Evolutionary conservation across 2,888 invertebrate species (phyloP).

Genomic region (Platypus cylindrus): DNA sequence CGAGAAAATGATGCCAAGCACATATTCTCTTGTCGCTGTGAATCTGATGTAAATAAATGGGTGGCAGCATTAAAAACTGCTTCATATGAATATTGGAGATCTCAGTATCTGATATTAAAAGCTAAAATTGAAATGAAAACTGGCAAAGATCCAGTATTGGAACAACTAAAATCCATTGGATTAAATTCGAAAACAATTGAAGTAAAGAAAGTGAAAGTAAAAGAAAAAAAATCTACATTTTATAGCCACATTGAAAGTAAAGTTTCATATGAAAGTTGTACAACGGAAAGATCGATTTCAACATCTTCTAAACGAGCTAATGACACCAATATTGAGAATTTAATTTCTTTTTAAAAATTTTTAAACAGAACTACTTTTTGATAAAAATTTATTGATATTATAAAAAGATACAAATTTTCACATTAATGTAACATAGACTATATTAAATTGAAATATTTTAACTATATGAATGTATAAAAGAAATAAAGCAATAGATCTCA

Average conservation of each 20-base stretch:
- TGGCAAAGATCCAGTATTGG: constrained; percentile 43
- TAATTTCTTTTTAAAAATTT: constrained; percentile 18
- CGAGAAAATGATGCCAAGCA: constrained; percentile 40
- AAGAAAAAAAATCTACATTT: constrained; percentile 28
- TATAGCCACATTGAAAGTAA: constrained; percentile 28
- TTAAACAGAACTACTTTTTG: too few species aligned
- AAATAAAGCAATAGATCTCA: too few species aligned
- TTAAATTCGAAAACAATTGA: constrained; percentile 17
- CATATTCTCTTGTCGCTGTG: constrained; percentile 56
- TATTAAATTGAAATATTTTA: too few species aligned
- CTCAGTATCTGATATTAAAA: constrained; percentile 49
- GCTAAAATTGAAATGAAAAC: constrained; percentile 54
- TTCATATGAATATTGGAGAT: constrained; percentile 59
- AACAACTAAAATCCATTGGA: constrained; percentile 23
- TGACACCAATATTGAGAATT: constrained; percentile 21
- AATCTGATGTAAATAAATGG: constrained; percentile 59
- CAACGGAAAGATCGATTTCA: constrained; percentile 15
- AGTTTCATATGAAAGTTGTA: constrained; percentile 18
- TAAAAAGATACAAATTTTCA: too few species aligned
- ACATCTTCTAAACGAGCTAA: constrained; percentile 15
- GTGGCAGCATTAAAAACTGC: constrained; percentile 51
- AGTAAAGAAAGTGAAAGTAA: constrained; percentile 21
- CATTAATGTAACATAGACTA: too few species aligned
- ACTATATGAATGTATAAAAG: too few species aligned
- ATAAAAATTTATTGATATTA: too few species aligned